Evolutionary conservation across 2,888 invertebrate species (phyloP).

Genomic region (Dynastes grantii): DNA sequence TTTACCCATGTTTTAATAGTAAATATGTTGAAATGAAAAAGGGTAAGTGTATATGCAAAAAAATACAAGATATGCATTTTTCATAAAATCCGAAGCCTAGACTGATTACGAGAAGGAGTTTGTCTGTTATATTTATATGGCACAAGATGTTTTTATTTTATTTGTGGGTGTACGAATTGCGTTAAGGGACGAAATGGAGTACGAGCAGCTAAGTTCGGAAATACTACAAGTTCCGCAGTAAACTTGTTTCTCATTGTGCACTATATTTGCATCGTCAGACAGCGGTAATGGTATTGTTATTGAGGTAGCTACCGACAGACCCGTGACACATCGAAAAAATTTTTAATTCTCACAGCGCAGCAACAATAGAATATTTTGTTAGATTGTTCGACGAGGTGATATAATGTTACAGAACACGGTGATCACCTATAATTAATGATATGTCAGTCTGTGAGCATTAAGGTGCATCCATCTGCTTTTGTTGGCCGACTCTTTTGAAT

Average conservation of each 20-base stretch:
- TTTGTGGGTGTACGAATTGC: too few relatives aligned
- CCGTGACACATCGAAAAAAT: slow-evolving; percentile 60
- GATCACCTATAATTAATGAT: slow-evolving; percentile 70
- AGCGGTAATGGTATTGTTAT: slow-evolving; percentile 34
- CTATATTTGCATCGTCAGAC: slow-evolving; percentile 17
- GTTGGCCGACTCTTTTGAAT: slow-evolving; percentile 65
- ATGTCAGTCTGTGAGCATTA: slow-evolving; percentile 68
- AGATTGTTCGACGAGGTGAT: slow-evolving; percentile 64
- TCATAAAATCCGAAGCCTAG: too few relatives aligned
- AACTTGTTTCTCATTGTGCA: slow-evolving; percentile 11
- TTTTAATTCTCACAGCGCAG: slow-evolving; percentile 55
- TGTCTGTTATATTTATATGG: too few relatives aligned
- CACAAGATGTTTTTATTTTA: too few relatives aligned
- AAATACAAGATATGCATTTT: too few relatives aligned
- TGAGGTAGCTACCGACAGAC: slow-evolving; percentile 52
- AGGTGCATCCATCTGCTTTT: slow-evolving; percentile 67
- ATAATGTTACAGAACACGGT: slow-evolving; percentile 65
- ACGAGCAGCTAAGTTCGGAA: not conserved
- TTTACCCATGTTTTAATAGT: too few relatives aligned
- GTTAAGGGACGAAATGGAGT: too few relatives aligned
- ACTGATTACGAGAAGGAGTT: too few relatives aligned
- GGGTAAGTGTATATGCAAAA: too few relatives aligned
- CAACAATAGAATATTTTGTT: slow-evolving; percentile 65
- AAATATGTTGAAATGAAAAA: too few relatives aligned
- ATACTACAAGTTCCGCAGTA: not conserved